Evolutionary conservation across 2,888 invertebrate species (phyloP).

Genomic region (Leptinotarsa rubiginosa): DNA sequence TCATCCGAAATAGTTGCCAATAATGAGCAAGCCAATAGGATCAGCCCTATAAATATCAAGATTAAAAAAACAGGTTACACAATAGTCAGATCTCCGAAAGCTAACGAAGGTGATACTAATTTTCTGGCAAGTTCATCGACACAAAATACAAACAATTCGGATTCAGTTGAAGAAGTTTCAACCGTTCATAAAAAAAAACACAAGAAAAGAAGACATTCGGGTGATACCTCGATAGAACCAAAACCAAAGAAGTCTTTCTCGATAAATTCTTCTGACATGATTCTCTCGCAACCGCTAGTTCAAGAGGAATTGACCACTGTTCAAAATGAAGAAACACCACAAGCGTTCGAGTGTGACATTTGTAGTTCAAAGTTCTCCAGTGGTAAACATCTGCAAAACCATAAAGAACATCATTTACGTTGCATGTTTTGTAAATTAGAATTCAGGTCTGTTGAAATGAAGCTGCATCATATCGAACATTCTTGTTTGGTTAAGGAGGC

Average conservation of each 20-base stretch:
- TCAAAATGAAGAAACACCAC: no score
- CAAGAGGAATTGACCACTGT: conserved; percentile 39
- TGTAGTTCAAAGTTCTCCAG: conserved; percentile 48
- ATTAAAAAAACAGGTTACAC: background rate
- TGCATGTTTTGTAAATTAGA: conserved; percentile 52
- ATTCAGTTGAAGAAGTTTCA: no score
- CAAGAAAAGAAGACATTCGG: conserved; percentile 22
- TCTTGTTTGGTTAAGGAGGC: conserved; percentile 45
- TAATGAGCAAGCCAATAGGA: background rate
- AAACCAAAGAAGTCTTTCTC: background rate
- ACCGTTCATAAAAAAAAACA: no score
- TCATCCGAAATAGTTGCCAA: background rate
- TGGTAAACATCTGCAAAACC: conserved; percentile 44
- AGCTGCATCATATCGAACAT: conserved; percentile 45
- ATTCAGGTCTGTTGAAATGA: conserved; percentile 44
- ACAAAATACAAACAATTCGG: background rate
- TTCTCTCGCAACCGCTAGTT: conserved; percentile 3
- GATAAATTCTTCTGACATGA: background rate
- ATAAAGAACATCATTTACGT: conserved; percentile 46
- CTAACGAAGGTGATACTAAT: no score
- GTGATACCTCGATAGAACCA: conserved; percentile 11
- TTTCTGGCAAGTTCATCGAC: no score
- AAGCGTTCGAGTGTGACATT: conserved; percentile 41
- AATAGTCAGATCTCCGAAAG: background rate
- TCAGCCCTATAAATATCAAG: background rate